These are phyloP conservation scores for Xanthia icteritia DNA, from an alignment of 2,888 invertebrate genomes.

Conservation along the genomic window DNA sequence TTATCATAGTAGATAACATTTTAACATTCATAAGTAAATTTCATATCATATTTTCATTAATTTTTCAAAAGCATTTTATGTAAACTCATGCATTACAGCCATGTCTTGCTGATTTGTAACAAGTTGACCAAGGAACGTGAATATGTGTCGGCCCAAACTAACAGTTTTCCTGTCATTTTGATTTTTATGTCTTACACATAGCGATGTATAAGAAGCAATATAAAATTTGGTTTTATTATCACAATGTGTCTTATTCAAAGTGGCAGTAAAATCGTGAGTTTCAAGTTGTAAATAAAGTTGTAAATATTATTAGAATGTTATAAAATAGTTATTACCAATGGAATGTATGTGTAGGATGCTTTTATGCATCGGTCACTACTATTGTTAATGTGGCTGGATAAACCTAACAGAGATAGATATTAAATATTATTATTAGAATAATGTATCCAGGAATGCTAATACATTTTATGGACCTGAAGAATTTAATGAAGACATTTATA, in stretches of 20 bases:
- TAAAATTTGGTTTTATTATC: slow-evolving; percentile 65
- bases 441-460: slow-evolving; percentile 64
- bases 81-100: slow-evolving; percentile 57
- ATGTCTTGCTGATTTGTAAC: slow-evolving; percentile 54
- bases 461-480: slow-evolving; percentile 58
- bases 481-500: slow-evolving; percentile 67
- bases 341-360: slow-evolving; percentile 81
- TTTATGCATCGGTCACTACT: slow-evolving; percentile 79
- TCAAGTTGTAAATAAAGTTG: slow-evolving; percentile 82
- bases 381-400: slow-evolving; percentile 79
- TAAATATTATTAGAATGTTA: slow-evolving; percentile 79
- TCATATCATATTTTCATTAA: slow-evolving; percentile 57
- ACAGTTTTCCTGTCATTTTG: slow-evolving; percentile 68
- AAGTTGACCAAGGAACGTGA: slow-evolving; percentile 59
- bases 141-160: slow-evolving; percentile 64
- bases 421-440: slow-evolving; percentile 67
- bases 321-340: slow-evolving; percentile 81
- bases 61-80: slow-evolving; percentile 56
- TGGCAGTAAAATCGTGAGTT: slow-evolving; percentile 75
- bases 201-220: slow-evolving; percentile 72
- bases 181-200: slow-evolving; percentile 66
- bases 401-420: slow-evolving; percentile 60
- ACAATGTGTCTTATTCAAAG: slow-evolving; percentile 73
- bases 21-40: slow-evolving; percentile 43
- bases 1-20: slow-evolving; percentile 43